phyloP scores from a whole-genome alignment of 1,140 invertebrate genomes.

The Latrodectus geometricus region DNA sequence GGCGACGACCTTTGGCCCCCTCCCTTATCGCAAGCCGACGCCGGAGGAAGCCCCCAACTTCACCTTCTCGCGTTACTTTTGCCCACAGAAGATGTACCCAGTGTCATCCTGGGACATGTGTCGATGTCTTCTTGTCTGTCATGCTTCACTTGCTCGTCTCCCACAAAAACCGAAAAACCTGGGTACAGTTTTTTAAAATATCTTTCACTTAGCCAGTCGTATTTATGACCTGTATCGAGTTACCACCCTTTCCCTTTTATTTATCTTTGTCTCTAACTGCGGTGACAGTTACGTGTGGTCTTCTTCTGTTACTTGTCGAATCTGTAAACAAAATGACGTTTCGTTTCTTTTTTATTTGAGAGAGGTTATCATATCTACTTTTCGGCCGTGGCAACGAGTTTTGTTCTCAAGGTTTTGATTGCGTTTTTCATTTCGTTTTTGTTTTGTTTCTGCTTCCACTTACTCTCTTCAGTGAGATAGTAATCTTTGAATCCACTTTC shows the following conservation, averaged over 20 bases:
- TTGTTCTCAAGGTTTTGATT: neutral
- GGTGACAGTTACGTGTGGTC: neutral
- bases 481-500: too few relatives aligned
- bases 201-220: neutral
- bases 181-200: neutral
- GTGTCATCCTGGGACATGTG: neutral
- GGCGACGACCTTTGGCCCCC: slow-evolving; percentile 42
- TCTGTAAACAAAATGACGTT: neutral
- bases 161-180: neutral
- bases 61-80: slow-evolving; percentile 26
- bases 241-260: neutral
- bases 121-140: slow-evolving; percentile 26
- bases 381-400: neutral
- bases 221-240: neutral
- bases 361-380: neutral
- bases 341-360: neutral
- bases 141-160: slow-evolving; percentile 2
- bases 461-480: too few relatives aligned
- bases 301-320: neutral
- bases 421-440: neutral
- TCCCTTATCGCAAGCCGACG: slow-evolving; percentile 40
- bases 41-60: neutral
- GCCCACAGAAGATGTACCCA: neutral
- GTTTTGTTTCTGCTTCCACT: neutral
- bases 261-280: neutral